Conservation (phyloP, 2,888 invertebrate genomes). For the Microctonus aethiopoides region DNA sequence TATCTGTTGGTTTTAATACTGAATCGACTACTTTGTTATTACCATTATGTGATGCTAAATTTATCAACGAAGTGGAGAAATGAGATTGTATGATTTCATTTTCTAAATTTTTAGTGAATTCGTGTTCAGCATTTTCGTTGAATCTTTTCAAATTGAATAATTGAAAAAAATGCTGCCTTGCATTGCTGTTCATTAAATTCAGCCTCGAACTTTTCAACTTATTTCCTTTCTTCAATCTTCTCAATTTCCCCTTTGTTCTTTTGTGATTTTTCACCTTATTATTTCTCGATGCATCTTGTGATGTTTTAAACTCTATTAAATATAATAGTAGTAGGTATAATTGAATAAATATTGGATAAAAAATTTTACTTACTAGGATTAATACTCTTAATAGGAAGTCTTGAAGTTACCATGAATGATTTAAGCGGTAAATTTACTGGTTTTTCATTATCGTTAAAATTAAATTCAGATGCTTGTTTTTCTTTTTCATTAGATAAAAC, state of each 20-base stretch:
- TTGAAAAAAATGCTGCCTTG: not conserved
- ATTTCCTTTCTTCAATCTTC: constrained; percentile 8
- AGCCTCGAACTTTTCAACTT: not conserved
- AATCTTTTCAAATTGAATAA: constrained; percentile 20
- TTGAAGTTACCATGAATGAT: not conserved
- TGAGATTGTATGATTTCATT: constrained; percentile 52
- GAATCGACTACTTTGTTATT: not conserved
- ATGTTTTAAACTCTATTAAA: not conserved
- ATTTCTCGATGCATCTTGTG: not conserved
- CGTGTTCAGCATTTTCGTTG: constrained; percentile 53
- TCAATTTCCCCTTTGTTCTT: constrained; percentile 1
- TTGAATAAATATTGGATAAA: not conserved
- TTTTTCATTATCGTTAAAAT: not conserved
- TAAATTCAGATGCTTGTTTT: not conserved
- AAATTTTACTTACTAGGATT: constrained; percentile 4
- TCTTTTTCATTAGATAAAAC: constrained; percentile 19
- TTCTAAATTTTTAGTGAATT: constrained; percentile 56
- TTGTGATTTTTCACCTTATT: constrained; percentile 10
- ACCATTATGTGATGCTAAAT: not conserved
- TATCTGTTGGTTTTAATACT: not conserved
- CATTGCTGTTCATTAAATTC: constrained; percentile 18
- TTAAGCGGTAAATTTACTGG: not conserved
- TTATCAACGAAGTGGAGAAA: constrained; percentile 25
- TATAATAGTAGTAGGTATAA: not conserved
- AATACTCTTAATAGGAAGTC: not conserved